A percentile compares a stretch with the other conserved stretches of the same genome.
Evolutionary conservation across 2,113 vertebrate genomes (phyloP).

Genomic region (Trematocara variabile): DNA sequence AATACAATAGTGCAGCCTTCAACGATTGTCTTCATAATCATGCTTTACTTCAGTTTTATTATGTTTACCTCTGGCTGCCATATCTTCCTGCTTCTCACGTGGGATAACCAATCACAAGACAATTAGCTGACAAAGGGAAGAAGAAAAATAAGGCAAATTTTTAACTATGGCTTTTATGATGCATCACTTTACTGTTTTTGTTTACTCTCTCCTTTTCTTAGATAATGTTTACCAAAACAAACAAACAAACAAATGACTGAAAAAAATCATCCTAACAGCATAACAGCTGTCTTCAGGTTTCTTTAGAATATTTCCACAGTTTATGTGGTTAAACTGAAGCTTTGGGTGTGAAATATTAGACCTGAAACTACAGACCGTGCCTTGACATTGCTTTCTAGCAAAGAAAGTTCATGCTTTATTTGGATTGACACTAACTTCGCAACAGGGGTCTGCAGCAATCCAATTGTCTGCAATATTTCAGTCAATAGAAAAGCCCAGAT

Average conservation of each 20-base stretch:
- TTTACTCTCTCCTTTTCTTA: background rate
- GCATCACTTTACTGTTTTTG: background rate
- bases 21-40: background rate
- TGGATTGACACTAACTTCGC: background rate
- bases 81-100: background rate
- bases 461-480: constrained; percentile 27
- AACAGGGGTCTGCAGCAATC: background rate
- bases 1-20: background rate
- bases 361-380: background rate
- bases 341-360: background rate
- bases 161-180: background rate
- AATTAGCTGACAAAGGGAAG: background rate
- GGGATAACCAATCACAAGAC: background rate
- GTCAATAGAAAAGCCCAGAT: constrained; percentile 5
- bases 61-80: background rate
- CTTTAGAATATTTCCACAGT: background rate
- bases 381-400: background rate
- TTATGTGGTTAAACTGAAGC: background rate
- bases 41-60: background rate
- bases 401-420: constrained; percentile 1
- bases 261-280: background rate
- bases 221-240: background rate
- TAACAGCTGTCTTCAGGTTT: background rate
- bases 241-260: background rate
- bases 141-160: background rate